These are phyloP conservation scores for Ceratina japonica DNA, from an alignment of 1,140 invertebrate genomes.

Conservation along the genomic window DNA sequence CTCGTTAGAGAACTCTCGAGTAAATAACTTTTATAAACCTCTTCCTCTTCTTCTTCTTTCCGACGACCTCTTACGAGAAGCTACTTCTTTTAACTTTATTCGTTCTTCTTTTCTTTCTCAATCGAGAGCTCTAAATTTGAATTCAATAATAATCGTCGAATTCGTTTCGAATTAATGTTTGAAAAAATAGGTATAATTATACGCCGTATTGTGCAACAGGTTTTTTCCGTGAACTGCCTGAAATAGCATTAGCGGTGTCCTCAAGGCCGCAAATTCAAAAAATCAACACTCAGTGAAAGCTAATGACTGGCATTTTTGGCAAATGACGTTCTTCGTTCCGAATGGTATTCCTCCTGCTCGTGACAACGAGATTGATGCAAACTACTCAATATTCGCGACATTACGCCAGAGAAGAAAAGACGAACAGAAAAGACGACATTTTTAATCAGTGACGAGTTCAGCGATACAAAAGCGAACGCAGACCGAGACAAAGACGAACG, in stretches of 20 bases:
- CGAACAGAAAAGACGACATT: not conserved
- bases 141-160: not conserved
- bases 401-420: not conserved
- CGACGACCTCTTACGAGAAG: not conserved
- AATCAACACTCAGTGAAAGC: constrained; percentile 15
- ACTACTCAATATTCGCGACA: not conserved
- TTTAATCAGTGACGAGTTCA: not conserved
- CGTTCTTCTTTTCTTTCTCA: not conserved
- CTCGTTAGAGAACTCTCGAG: not conserved
- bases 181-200: not conserved
- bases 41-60: not conserved
- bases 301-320: too few relatives aligned
- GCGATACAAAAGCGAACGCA: too few relatives aligned
- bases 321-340: too few relatives aligned
- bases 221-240: too few relatives aligned
- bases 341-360: not conserved
- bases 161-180: not conserved
- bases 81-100: not conserved
- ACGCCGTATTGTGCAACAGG: not conserved
- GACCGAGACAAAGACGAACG: too few relatives aligned
- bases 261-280: not conserved
- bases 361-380: not conserved
- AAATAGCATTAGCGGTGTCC: not conserved
- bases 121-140: not conserved
- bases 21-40: not conserved